Evolutionary conservation across 2,113 vertebrate species (phyloP), one percentile per base, ranked within the genome.

Genomic region (Australoheros scitulus): DNA sequence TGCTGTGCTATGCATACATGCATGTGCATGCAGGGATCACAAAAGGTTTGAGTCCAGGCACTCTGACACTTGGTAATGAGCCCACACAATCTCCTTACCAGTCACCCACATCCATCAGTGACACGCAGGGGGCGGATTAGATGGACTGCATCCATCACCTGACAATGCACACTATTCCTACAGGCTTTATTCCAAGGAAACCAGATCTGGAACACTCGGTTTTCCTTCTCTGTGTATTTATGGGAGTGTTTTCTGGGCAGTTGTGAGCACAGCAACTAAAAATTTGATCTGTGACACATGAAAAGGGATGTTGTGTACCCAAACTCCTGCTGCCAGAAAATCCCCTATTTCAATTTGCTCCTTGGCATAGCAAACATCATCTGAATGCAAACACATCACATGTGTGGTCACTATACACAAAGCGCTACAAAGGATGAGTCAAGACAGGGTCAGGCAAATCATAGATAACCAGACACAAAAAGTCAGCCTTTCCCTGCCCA

Each of bases 61-160:
- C 77, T 58, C 34, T 34, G 59, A 91, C 86, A 80, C 80, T 7
- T 17, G 11, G 29, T 88, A 89, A 93, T 81, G 82, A 90, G 63
- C 55, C 34, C 7, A 29, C 29, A 75, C 81, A 50, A 80, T 61
- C 88, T 81, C 55, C 50, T 56, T 34, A 58, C 8, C 70, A 61
- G 61, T 59, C 77, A 76, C 76, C 59, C 68, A 57, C 79, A 91
- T 93, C 88, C 75, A 83, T 90, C 90, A 92, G 2, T 80, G 85
- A 83, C 86, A 78, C 26, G 29, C 22, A 2, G 57, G 38, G 70
- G 24, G 87, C 11, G 15, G 80, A 88, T 88, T 29, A 87, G 90
- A 89, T 83, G 65, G 84, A 79, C 82, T 72, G 29, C 77, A 89
- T 90, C 83, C 81, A 86, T 92, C 75, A 79, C 61, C 50, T 81